Evolutionary conservation across 2,797 vertebrate species (phyloP), one percentile per base, ranked within the genome.

Genomic region (Poecilia velifera): DNA sequence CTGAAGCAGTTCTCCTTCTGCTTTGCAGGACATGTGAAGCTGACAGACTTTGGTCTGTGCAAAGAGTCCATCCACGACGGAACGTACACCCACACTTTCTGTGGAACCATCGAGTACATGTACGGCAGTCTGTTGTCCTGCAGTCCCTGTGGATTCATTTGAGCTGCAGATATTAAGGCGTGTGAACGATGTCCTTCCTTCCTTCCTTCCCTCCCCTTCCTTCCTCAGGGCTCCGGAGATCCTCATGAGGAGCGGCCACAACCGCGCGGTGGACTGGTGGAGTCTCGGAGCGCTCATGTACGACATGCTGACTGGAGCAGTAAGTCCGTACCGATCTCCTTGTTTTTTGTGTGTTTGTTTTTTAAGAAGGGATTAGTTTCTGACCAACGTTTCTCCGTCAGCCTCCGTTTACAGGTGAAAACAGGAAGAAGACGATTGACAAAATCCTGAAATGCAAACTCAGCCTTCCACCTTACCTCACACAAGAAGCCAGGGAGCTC

Each of bases 81-180:
- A 85, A 98, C 98, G 18, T 97, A 98, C 89, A 99, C 98, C 71
- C 98, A 99, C 92, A 99, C 98, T 0, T 99, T 99, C 96, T 99
- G 98, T 93, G 98, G 98, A 90, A 99, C 98, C 82, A 99, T 99
- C 88, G 98, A 99, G 93, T 98, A 99, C 96, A 99, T 99, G 98
- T 95, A 85, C 0, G 88, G 76, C 22, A 25, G 51, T 41, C 41
- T 28, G 0, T 74, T 13, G 31, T 45, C 28, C 34, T 12, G 43
- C 31, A 8, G 46, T n/a, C 34, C 25, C n/a, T 22, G n/a, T 28
- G n/a, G 64, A 68, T 77, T 28, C 2, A 41, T 43, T 45, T 3
- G 3, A 18, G 12, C 25, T 13, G 31, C 14, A 31, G 28, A 34
- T 16, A 8, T 39, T 20, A 39, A 20, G 31, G 7, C 20, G 4